Conservation (phyloP, 1,140 invertebrate genomes). For the Neocloeon triangulifer region DNA sequence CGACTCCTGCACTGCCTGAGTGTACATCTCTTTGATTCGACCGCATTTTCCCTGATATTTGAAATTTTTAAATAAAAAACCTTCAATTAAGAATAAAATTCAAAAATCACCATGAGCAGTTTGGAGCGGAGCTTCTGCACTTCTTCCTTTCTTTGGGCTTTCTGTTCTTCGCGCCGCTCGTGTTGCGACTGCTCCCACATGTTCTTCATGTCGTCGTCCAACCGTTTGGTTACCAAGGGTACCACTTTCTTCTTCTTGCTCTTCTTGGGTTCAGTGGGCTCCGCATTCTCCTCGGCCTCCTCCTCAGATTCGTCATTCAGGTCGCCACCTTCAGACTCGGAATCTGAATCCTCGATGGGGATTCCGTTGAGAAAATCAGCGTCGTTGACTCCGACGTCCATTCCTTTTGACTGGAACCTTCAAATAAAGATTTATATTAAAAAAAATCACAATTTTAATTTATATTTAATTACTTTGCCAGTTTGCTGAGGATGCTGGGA, state of each 20-base stretch:
- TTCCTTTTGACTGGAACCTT: slow-evolving; percentile 58
- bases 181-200: slow-evolving; percentile 34
- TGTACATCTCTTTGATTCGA: slow-evolving; percentile 78
- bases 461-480: slow-evolving; percentile 49
- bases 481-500: slow-evolving; percentile 51
- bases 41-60: slow-evolving; percentile 66
- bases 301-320: slow-evolving; percentile 38
- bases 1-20: slow-evolving; percentile 65
- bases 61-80: slow-evolving; percentile 4
- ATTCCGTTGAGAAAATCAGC: slow-evolving; percentile 50
- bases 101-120: slow-evolving; percentile 43
- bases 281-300: slow-evolving; percentile 28
- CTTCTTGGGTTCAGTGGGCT: slow-evolving; percentile 12
- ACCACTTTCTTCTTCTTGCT: slow-evolving; percentile 8
- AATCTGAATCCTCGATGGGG: slow-evolving; percentile 19
- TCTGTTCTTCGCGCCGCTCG: slow-evolving; percentile 36
- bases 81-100: neutral
- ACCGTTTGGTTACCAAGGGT: slow-evolving; percentile 21
- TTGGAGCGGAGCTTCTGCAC: slow-evolving; percentile 61
- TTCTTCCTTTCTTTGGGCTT: slow-evolving; percentile 68
- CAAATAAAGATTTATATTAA: no score
- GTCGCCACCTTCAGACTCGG: slow-evolving; percentile 30
- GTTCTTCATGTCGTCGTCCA: slow-evolving; percentile 58
- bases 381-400: slow-evolving; percentile 52
- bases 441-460: no score